Percentiles rank a stretch among this genome's conserved stretches.
These are phyloP conservation scores for Amphibalanus amphitrite DNA, from an alignment of 1,140 invertebrate genomes.

Conservation along the genomic window DNA sequence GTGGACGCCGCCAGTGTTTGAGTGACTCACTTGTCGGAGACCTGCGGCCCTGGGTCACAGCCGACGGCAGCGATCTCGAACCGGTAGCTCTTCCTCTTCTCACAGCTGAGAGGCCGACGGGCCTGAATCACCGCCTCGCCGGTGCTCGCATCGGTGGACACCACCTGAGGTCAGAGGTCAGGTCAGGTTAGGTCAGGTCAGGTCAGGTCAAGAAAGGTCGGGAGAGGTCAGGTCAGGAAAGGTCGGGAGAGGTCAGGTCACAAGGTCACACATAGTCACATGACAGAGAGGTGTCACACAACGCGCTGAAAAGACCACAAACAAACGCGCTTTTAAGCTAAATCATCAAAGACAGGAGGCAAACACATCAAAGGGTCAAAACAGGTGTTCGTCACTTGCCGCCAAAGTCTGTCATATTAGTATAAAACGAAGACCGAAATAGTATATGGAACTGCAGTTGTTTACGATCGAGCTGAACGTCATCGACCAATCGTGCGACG, in stretches of 20 bases:
- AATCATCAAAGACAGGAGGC: no score
- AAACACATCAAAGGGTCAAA: no score
- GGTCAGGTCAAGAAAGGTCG: not conserved
- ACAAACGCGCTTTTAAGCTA: no score
- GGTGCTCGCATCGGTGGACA: conserved; percentile 32
- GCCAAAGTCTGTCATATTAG: no score
- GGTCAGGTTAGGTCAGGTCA: not conserved
- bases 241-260: no score
- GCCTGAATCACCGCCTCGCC: conserved; percentile 49
- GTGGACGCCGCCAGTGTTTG: not conserved
- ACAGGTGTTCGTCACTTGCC: no score
- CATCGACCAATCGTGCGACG: no score
- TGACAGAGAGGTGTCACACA: not conserved
- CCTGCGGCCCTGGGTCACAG: conserved; percentile 46
- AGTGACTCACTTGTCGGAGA: conserved; percentile 50
- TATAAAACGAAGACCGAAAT: no score
- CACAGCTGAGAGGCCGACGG: conserved; percentile 68
- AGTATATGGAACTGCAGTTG: no score
- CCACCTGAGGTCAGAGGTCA: conserved; percentile 8
- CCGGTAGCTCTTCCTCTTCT: conserved; percentile 84
- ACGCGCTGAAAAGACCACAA: no score
- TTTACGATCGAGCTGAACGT: no score
- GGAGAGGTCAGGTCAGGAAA: no score
- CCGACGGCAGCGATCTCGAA: conserved; percentile 85
- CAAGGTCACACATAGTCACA: not conserved